These are phyloP conservation scores for Limenitis camilla DNA, from an alignment of 2,888 invertebrate genomes.

Conservation along the genomic window DNA sequence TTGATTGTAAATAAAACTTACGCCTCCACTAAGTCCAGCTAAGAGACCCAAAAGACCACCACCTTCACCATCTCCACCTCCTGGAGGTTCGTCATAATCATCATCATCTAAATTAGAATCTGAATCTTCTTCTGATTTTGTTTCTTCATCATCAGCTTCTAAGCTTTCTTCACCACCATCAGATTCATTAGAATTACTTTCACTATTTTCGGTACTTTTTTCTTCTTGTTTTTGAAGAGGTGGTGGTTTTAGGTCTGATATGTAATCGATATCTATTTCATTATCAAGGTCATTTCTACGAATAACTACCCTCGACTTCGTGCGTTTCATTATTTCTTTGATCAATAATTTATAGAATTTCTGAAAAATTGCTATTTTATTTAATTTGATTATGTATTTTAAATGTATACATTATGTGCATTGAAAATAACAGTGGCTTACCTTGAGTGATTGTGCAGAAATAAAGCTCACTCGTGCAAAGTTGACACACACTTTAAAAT, in stretches of 20 bases:
- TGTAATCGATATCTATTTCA: constrained; percentile 42
- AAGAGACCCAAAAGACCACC: constrained; percentile 63
- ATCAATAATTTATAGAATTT: constrained; percentile 22
- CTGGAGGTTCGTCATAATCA: constrained; percentile 58
- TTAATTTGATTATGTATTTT: not conserved
- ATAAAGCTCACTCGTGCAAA: not conserved
- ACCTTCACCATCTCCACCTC: constrained; percentile 59
- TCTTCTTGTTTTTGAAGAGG: constrained; percentile 44
- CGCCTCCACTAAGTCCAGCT: constrained; percentile 63
- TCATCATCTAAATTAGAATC: constrained; percentile 37
- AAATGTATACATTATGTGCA: not conserved
- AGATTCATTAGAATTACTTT: constrained; percentile 27
- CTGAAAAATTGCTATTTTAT: constrained; percentile 20
- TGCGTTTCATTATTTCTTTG: constrained; percentile 20
- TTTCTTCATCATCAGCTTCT: constrained; percentile 26
- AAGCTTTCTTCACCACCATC: constrained; percentile 39
- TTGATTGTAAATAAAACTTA: constrained; percentile 33
- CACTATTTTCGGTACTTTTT: constrained; percentile 26
- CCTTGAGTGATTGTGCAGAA: constrained; percentile 2
- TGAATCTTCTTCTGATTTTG: constrained; percentile 38
- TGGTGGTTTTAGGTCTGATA: constrained; percentile 35
- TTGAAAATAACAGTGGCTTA: constrained; percentile 1
- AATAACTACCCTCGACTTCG: constrained; percentile 21
- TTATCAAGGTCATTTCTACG: constrained; percentile 43
- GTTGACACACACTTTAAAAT: not conserved